phyloP scores from a whole-genome alignment of 2,113 vertebrate genomes.

The Sprattus sprattus region DNA sequence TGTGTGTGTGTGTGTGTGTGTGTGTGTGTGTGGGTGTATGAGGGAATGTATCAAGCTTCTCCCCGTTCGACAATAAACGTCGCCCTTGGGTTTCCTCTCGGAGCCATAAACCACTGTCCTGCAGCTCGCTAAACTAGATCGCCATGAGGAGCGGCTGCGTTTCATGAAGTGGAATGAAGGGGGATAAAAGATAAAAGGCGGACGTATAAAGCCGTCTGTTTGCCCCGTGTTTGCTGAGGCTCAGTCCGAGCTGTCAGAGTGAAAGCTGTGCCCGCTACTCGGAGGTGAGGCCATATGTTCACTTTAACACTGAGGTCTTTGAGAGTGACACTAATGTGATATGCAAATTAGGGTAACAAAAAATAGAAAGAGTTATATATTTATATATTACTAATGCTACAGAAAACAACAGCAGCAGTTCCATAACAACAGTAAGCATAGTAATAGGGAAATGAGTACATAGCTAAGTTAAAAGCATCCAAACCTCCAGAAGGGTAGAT shows the following conservation, averaged over 20 bases:
- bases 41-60: neutral
- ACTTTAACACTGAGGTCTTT: conserved; percentile 13
- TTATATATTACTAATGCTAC: no score
- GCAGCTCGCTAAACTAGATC: neutral
- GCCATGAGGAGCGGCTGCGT: neutral
- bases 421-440: no score
- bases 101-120: conserved; percentile 26
- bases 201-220: neutral
- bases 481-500: neutral
- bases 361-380: neutral
- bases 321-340: conserved; percentile 5
- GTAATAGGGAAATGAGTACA: no score
- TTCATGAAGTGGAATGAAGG: neutral
- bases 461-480: no score
- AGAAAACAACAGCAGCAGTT: neutral
- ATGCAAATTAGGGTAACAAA: neutral
- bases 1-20: conserved; percentile 5
- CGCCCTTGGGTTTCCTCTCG: conserved; percentile 19
- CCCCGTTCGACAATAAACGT: conserved; percentile 42
- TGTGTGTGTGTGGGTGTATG: neutral
- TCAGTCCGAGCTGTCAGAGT: conserved; percentile 18
- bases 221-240: neutral
- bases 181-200: neutral
- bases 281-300: conserved; percentile 21
- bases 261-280: neutral